Evolutionary conservation across 2,113 vertebrate species (phyloP).

Genomic region (Lucifuga dentata): DNA sequence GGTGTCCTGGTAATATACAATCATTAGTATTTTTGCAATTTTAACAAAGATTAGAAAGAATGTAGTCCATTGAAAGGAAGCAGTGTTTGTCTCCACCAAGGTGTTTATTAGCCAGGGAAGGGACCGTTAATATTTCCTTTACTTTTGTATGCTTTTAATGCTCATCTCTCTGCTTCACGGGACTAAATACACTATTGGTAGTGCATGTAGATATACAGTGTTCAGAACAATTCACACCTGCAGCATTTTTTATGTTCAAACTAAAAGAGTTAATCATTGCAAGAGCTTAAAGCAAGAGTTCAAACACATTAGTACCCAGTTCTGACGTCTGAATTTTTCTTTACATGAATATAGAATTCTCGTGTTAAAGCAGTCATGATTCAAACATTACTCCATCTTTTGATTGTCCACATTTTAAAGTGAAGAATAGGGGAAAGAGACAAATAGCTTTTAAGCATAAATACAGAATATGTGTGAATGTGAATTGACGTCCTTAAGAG

Average conservation of each 20-base stretch:
- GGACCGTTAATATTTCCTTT: slow-evolving; percentile 26
- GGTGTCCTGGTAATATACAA: slow-evolving; percentile 49
- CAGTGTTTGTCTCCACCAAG: slow-evolving; percentile 21
- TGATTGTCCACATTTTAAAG: slow-evolving; percentile 11
- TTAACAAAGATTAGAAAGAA: slow-evolving; percentile 44
- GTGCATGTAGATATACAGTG: slow-evolving; percentile 59
- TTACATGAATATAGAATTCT: slow-evolving; percentile 1
- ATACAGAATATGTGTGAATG: slow-evolving; percentile 22
- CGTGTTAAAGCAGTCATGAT: slow-evolving; percentile 25
- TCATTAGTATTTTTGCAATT: slow-evolving; percentile 54
- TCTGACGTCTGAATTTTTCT: background rate
- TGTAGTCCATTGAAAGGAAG: slow-evolving; percentile 36
- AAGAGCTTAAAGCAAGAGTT: slow-evolving; percentile 11
- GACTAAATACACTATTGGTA: slow-evolving; percentile 27
- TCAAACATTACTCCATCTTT: slow-evolving; percentile 11
- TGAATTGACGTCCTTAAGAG: slow-evolving; percentile 28
- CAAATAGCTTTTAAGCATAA: slow-evolving; percentile 7
- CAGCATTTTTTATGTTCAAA: slow-evolving; percentile 7
- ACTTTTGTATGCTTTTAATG: slow-evolving; percentile 33
- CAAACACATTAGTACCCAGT: background rate
- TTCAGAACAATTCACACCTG: slow-evolving; percentile 12
- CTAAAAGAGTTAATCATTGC: slow-evolving; percentile 6
- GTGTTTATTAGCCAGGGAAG: slow-evolving; percentile 20
- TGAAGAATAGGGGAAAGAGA: background rate
- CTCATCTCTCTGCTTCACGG: slow-evolving; percentile 39